phyloP scores from a whole-genome alignment of 2,797 vertebrate species.

The Peromyscus aztecus region DNA sequence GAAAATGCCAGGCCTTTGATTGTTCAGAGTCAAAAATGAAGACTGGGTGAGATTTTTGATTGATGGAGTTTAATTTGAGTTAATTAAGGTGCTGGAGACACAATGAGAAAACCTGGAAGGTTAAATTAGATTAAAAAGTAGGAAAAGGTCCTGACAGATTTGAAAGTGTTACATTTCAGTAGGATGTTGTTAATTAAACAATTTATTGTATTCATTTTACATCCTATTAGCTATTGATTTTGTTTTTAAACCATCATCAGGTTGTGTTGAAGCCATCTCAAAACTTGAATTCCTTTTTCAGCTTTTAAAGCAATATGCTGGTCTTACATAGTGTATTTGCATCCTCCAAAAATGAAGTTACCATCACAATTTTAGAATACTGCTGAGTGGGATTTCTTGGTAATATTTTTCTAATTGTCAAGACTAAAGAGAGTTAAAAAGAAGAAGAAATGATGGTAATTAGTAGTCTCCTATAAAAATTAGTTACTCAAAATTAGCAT shows the following conservation, averaged over 20 bases:
- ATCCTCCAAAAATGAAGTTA: slow-evolving; percentile 44
- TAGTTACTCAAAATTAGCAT: slow-evolving; percentile 18
- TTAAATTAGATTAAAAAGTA: slow-evolving; percentile 67
- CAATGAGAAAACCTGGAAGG: slow-evolving; percentile 71
- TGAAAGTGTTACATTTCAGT: slow-evolving; percentile 70
- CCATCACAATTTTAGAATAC: slow-evolving; percentile 42
- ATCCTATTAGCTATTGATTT: slow-evolving; percentile 81
- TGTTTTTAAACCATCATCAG: slow-evolving; percentile 59
- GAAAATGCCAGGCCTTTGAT: background rate
- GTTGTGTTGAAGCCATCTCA: slow-evolving; percentile 68
- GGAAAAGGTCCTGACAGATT: slow-evolving; percentile 60
- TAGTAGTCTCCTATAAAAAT: slow-evolving; percentile 19
- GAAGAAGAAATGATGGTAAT: background rate
- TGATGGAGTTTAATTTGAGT: slow-evolving; percentile 32
- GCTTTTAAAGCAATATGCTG: slow-evolving; percentile 58
- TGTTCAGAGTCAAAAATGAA: background rate
- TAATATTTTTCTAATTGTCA: slow-evolving; percentile 35
- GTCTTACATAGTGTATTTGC: slow-evolving; percentile 46
- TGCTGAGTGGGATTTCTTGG: background rate
- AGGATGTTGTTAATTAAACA: slow-evolving; percentile 74
- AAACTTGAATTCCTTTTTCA: slow-evolving; percentile 70
- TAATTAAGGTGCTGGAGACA: slow-evolving; percentile 55
- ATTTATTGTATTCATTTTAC: slow-evolving; percentile 79
- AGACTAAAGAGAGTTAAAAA: slow-evolving; percentile 24
- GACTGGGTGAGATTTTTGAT: background rate